Evolutionary conservation across 92 coral and sea anemone species (phyloP).

Genomic region (Palythoa grandiflora): DNA sequence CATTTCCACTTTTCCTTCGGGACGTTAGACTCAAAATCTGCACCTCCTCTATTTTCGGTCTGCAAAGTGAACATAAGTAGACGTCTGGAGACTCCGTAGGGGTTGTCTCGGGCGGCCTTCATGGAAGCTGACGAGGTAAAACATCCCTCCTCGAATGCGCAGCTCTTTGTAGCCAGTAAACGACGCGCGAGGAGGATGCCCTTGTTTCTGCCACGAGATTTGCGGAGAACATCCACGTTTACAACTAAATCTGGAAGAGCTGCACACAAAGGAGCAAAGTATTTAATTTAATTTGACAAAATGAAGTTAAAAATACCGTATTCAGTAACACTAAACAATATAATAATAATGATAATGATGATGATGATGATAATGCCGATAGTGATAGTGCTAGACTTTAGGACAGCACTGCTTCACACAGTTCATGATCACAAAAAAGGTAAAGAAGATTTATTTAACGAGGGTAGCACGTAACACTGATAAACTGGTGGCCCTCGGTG

Average conservation of each 20-base stretch:
- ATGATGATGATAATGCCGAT: no score
- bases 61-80: conserved; percentile 82
- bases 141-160: conserved; percentile 39
- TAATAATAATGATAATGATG: no score
- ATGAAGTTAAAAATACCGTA: no score
- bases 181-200: not conserved
- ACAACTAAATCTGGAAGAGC: conserved; percentile 36
- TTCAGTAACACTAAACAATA: no score
- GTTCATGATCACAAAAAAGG: no score
- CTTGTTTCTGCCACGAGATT: not conserved
- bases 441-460: no score
- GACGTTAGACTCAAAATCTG: conserved; percentile 73
- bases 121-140: conserved; percentile 22
- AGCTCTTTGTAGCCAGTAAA: not conserved
- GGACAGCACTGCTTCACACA: no score
- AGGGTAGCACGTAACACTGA: no score
- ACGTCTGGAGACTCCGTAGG: conserved; percentile 49
- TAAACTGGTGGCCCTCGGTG: no score
- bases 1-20: conserved; percentile 80
- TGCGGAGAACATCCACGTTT: conserved; percentile 38
- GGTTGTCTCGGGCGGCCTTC: not conserved
- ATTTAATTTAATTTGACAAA: not conserved
- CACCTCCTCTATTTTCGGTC: conserved; percentile 87
- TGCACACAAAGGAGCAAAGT: not conserved
- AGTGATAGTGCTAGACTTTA: no score